Evolutionary conservation across 2,797 vertebrate genomes (phyloP), one percentile per base, ranked within the genome.

Genomic region (Tamandua tetradactyla): DNA sequence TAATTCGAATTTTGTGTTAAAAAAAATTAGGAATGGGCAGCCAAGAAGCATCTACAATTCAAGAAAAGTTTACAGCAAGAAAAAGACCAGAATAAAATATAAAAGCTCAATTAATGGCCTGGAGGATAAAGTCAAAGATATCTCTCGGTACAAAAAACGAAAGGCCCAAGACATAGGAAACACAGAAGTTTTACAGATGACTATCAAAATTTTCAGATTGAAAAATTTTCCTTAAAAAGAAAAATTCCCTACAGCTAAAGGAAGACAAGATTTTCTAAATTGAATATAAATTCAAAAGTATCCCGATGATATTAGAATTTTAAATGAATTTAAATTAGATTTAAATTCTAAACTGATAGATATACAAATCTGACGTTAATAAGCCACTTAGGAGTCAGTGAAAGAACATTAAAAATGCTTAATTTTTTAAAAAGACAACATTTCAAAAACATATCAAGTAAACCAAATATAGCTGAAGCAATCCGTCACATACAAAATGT

Each of bases 1-100:
- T 98, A 97, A 98, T 98, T 98, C 98, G 98, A 98, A 97, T 98
- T 98, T 97, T 98, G 98, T 98, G 98, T 98, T 98, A 98, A 98
- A n/a, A 47, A 47, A 47, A 47, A n/a, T n/a, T 47, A 83, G 61
- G n/a, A 75, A 81, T 68, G 37, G 78, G 79, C 14, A 86, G 79
- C 2, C 20, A 64, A 87, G 64, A 85, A 59, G 2, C 55, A 92
- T 9, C n/a, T 57, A 69, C 88, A 93, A 75, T 40, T 88, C 59
- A 83, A 87, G 59, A 79, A 37, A 61, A 93, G 17, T 12, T 42
- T 61, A 49, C 1, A 84, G 66, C 12, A 79, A 76, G 66, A 62
- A 61, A 84, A 93, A 86, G 37, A 57, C 4, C 20, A 82, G 18
- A 89, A 83, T 7, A 62, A 93, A 82, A 74, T 55, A 75, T 13